These are phyloP conservation scores for Ptilodon capucinus DNA, from an alignment of 2,888 invertebrate species.

Conservation along the genomic window DNA sequence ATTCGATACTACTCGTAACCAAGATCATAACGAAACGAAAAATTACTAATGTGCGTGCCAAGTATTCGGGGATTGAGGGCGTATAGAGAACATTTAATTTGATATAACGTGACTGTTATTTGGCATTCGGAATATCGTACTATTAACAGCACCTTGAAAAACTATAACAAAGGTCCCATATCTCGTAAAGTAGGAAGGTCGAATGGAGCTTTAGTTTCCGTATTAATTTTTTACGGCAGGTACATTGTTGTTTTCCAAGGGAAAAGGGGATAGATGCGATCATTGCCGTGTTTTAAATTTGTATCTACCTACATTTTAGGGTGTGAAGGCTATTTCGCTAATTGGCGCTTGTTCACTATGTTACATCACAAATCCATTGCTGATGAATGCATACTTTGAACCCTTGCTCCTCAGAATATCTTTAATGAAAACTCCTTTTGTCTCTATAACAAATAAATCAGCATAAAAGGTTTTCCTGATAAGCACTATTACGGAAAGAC, in stretches of 20 bases:
- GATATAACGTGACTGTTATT: background rate
- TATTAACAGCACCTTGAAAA: background rate
- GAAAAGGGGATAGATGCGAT: no score
- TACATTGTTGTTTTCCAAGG: no score
- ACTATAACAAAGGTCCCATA: background rate
- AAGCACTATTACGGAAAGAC: conserved; percentile 34
- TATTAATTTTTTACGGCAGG: no score
- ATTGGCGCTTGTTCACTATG: no score
- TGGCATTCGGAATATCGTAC: background rate
- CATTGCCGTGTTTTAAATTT: no score
- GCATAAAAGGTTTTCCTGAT: conserved; percentile 51
- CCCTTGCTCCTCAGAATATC: no score
- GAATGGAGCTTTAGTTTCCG: no score
- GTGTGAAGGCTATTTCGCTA: no score
- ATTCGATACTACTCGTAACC: conserved; percentile 2
- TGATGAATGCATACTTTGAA: no score
- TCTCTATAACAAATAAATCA: conserved; percentile 38
- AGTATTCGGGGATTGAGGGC: conserved; percentile 6
- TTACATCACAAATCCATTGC: no score
- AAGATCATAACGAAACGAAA: conserved; percentile 9
- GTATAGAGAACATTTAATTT: conserved; percentile 10
- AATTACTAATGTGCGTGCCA: conserved; percentile 13
- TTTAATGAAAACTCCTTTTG: conserved; percentile 11
- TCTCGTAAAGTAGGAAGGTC: background rate
- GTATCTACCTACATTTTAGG: no score